phyloP scores from a whole-genome alignment of 2,113 vertebrate species.

The Toxostoma redivivum region DNA sequence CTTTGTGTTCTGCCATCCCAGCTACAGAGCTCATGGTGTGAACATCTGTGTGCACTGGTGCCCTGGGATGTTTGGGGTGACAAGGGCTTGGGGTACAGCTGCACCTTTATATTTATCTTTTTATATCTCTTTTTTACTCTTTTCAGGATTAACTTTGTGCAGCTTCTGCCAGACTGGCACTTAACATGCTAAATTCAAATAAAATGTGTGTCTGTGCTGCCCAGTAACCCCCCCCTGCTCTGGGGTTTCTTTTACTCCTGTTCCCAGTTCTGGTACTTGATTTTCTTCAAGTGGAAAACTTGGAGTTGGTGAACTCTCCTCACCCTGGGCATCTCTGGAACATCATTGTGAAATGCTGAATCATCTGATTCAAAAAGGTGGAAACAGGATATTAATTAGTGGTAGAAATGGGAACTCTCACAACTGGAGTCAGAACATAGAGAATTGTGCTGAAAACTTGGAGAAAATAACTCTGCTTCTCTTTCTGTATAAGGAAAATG shows the following conservation, averaged over 20 bases:
- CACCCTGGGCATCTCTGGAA: not conserved
- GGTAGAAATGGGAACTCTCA: not conserved
- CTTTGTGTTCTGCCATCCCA: not conserved
- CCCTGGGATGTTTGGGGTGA: not conserved
- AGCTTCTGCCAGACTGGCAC: not conserved
- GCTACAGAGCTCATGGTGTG: accelerated
- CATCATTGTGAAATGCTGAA: not conserved
- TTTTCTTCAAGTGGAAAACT: not conserved
- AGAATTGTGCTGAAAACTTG: not conserved
- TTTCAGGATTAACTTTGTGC: not conserved
- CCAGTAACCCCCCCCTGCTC: not conserved
- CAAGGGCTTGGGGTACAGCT: not conserved
- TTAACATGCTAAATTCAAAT: not conserved
- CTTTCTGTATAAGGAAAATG: not conserved
- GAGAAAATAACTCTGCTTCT: not conserved
- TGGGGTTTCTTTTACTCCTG: not conserved
- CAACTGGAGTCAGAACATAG: not conserved
- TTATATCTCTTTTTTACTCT: not conserved
- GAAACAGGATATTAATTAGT: not conserved
- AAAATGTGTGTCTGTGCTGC: not conserved
- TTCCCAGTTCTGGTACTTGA: not conserved
- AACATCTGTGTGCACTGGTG: not conserved
- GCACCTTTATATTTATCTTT: not conserved
- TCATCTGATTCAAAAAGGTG: not conserved
- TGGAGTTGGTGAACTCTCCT: not conserved